Evolutionary conservation across 2,113 vertebrate species (phyloP), one percentile per base, ranked within the genome.

Genomic region (Sula dactylatra): DNA sequence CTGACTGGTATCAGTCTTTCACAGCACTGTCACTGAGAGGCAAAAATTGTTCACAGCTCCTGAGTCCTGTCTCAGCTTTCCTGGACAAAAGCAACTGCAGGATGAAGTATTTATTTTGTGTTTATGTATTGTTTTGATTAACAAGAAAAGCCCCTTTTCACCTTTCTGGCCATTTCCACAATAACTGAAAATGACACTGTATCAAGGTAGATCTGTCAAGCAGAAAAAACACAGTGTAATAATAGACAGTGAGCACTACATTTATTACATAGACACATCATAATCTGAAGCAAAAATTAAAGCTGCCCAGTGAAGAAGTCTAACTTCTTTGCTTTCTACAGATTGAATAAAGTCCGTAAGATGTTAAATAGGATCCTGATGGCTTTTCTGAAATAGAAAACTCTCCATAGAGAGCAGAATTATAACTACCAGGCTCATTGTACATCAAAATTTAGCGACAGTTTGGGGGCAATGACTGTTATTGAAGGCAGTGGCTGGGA

Each of bases 261-360:
- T 85, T 92, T 94, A 94, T 94, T 94, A 76, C 29, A 42, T 9
- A 59, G 65, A 36, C 34, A 36, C 26, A 52, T 77, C 17, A 47
- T 72, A 67, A 94, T 79, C 72, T 94, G 67, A 88, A 94, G 61
- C 21, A 94, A 72, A 94, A 95, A 82, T 82, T 65, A 82, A 92
- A 97, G 73, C 40, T 87, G 16, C 12, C 20, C 22, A 26, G 25
- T 47, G 36, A 91, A 34, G 19, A 86, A 76, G 12, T 56, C 38
- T 55, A 67, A 67, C 31, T 81, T 24, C 34, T 84, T 84, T 86
- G 69, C 44, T 69, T 92, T 29, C 31, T 86, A 56, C 71, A 86
- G 72, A 74, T 1, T 44, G 25, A 92, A 52, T 93, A 58, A 56
- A 69, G 31, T 79, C 45, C 54, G 5, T 52, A 56, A 86, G 64